A percentile compares a stretch with the other conserved stretches of the same genome.
Conservation (phyloP, 1,140 invertebrate species). For the Lordiphosa stackelbergi region DNA sequence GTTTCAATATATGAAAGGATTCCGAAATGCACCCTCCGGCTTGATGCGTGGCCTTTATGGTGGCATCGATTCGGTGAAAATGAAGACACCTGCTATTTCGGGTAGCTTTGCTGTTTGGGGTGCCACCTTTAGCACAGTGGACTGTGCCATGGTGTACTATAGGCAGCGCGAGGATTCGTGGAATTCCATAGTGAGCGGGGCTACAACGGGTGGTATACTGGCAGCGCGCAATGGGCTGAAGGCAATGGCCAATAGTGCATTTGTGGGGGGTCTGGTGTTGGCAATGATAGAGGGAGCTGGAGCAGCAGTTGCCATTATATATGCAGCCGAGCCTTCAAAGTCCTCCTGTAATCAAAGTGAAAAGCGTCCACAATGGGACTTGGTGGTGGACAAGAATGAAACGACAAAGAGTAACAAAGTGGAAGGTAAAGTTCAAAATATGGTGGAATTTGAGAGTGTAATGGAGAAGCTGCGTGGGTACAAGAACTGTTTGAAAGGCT, state of each 20-base stretch:
- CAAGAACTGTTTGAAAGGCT: not conserved
- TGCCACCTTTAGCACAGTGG: constrained; percentile 56
- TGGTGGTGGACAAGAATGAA: not conserved
- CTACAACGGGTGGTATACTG: constrained; percentile 53
- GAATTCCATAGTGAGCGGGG: constrained; percentile 62
- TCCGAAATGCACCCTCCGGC: constrained; percentile 49
- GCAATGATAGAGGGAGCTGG: constrained; percentile 56
- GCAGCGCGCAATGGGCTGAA: constrained; percentile 53
- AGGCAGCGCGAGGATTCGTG: constrained; percentile 53
- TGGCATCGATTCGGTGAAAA: constrained; percentile 51
- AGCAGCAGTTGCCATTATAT: constrained; percentile 55
- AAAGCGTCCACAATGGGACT: constrained; percentile 42
- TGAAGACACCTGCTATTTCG: constrained; percentile 55
- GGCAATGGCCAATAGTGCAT: constrained; percentile 60
- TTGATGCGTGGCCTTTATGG: constrained; percentile 44
- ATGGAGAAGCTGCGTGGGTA: constrained; percentile 35
- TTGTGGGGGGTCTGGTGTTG: constrained; percentile 55
- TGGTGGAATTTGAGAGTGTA: constrained; percentile 36
- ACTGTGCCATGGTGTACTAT: constrained; percentile 50
- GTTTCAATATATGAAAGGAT: constrained; percentile 52
- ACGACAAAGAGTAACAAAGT: not conserved
- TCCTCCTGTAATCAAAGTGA: not conserved
- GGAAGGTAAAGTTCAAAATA: not conserved
- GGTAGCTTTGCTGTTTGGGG: constrained; percentile 63
- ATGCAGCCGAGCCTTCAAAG: constrained; percentile 28